Percentiles rank a stretch among this genome's conserved stretches.
These are phyloP conservation scores for Caenorhabditis parvicauda DNA, from an alignment of 2,888 invertebrate species.

Conservation along the genomic window DNA sequence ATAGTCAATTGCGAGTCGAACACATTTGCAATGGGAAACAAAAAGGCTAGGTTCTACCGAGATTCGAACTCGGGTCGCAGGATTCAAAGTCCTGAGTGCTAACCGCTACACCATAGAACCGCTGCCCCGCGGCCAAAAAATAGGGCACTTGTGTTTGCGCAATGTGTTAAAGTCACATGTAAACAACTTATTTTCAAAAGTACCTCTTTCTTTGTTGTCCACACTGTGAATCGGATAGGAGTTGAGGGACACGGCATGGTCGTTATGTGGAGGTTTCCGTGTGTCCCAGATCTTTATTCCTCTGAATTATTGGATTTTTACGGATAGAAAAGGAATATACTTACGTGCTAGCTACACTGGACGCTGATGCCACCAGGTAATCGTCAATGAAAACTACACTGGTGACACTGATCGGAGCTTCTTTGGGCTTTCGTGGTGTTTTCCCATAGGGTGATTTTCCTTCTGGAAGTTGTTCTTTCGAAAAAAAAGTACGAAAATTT, in stretches of 20 bases:
- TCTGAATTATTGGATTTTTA: conserved; percentile 5
- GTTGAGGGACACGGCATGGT: too few species aligned
- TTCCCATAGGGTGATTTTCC: too few species aligned
- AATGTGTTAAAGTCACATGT: too few species aligned
- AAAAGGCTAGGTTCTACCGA: too few species aligned
- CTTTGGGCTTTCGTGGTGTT: conserved; percentile 7
- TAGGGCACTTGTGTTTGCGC: too few species aligned
- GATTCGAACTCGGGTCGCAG: conserved; percentile 48
- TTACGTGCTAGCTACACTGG: conserved; percentile 8
- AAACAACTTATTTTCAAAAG: too few species aligned
- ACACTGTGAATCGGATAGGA: not conserved
- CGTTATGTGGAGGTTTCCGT: conserved; percentile 8
- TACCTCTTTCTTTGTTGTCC: too few species aligned
- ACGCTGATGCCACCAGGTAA: conserved; percentile 14
- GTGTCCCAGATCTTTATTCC: conserved; percentile 25
- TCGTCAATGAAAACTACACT: conserved; percentile 21
- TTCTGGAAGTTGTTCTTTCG: too few species aligned
- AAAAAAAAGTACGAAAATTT: too few species aligned
- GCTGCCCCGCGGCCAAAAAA: too few species aligned
- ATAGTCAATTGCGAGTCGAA: not conserved
- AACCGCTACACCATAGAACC: conserved; percentile 43
- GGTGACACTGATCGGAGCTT: conserved; percentile 12
- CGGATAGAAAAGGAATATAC: not conserved
- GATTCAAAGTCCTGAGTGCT: conserved; percentile 56
- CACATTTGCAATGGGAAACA: too few species aligned